Percentiles rank a stretch among this genome's conserved stretches.
These are phyloP conservation scores for Lepidochrysops patricia DNA, from an alignment of 2,888 invertebrate species.

Conservation along the genomic window DNA sequence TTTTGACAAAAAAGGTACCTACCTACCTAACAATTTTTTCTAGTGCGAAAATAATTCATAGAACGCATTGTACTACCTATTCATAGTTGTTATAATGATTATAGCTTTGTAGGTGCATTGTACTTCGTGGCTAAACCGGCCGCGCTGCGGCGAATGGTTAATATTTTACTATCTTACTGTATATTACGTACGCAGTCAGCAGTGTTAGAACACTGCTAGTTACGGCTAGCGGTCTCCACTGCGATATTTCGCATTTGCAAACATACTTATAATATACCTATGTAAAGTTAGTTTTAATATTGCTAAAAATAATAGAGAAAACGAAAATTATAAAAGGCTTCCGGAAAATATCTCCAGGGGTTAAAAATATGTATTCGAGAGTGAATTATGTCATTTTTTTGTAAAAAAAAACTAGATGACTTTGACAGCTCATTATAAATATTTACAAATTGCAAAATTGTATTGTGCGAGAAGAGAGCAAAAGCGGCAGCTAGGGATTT, in stretches of 20 bases:
- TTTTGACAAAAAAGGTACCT: constrained; percentile 13
- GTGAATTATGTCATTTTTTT: constrained; percentile 12
- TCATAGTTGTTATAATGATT: constrained; percentile 59
- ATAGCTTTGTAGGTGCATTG: constrained; percentile 58
- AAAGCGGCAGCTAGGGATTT: background rate
- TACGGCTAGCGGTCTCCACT: constrained; percentile 51
- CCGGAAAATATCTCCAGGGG: background rate
- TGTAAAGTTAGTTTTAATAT: background rate
- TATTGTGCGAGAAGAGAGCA: background rate
- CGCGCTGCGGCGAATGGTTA: constrained; percentile 42
- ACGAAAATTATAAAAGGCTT: background rate
- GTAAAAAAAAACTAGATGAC: constrained; percentile 30
- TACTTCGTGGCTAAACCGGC: constrained; percentile 51
- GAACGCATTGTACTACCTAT: constrained; percentile 41
- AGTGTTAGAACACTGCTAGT: constrained; percentile 63
- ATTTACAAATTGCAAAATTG: constrained; percentile 33
- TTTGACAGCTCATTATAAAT: constrained; percentile 63
- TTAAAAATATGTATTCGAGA: background rate
- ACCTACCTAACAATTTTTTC: too few relatives aligned
- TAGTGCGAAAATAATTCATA: too few relatives aligned
- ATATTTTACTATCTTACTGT: constrained; percentile 45
- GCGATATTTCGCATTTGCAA: constrained; percentile 16
- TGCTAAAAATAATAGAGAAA: background rate
- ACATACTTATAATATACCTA: constrained; percentile 9
- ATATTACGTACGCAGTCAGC: constrained; percentile 49